Evolutionary conservation across 1,140 invertebrate genomes (phyloP).

Genomic region (Drosophila navojoa): DNA sequence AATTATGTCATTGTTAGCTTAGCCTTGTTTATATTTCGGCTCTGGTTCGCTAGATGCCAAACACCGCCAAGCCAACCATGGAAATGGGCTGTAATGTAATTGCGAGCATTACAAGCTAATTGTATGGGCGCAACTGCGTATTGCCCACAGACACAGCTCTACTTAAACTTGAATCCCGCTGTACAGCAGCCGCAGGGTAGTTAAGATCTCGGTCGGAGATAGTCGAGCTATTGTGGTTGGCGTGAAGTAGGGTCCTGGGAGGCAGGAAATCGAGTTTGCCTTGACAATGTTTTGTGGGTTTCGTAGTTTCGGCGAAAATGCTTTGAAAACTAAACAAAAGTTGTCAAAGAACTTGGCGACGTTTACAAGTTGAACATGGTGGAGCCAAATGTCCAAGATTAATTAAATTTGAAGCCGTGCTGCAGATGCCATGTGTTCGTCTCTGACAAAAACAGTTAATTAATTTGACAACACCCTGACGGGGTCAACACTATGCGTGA

Average conservation of each 20-base stretch:
- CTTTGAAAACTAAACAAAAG: slow-evolving; percentile 33
- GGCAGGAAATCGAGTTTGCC: slow-evolving; percentile 48
- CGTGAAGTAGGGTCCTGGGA: slow-evolving; percentile 57
- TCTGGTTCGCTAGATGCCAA: slow-evolving; percentile 1
- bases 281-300: slow-evolving; percentile 30
- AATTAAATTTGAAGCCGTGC: slow-evolving; percentile 65
- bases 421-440: slow-evolving; percentile 36
- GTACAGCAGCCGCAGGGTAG: slow-evolving; percentile 6
- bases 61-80: slow-evolving; percentile 14
- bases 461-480: slow-evolving; percentile 63
- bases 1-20: slow-evolving; percentile 30
- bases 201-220: slow-evolving; percentile 40
- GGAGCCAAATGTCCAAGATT: slow-evolving; percentile 49
- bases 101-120: slow-evolving; percentile 60
- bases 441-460: slow-evolving; percentile 62
- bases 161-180: slow-evolving; percentile 7
- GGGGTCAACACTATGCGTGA: slow-evolving; percentile 57
- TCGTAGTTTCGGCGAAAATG: slow-evolving; percentile 36
- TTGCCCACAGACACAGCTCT: slow-evolving; percentile 11
- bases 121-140: slow-evolving; percentile 31
- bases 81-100: slow-evolving; percentile 24
- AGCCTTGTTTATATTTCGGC: slow-evolving; percentile 28
- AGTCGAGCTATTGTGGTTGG: slow-evolving; percentile 16
- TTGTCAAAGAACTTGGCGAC: slow-evolving; percentile 25
- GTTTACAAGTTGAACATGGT: neutral